Conservation (phyloP, 1,140 invertebrate species). For the Whitmania pigra region DNA sequence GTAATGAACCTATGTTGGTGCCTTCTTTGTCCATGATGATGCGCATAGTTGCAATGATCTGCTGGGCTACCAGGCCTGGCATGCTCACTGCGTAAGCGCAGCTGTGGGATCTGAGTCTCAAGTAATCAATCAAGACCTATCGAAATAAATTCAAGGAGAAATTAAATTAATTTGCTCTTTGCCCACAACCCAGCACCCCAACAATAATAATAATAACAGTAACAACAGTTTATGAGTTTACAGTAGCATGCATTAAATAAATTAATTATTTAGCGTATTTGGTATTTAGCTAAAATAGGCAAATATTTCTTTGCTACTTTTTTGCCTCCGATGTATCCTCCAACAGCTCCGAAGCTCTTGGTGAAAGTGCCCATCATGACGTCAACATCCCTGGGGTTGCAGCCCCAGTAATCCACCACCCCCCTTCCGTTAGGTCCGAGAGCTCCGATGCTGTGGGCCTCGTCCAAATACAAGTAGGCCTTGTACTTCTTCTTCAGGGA, state of each 20-base stretch:
- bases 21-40: slow-evolving; percentile 73
- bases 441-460: slow-evolving; percentile 85
- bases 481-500: slow-evolving; percentile 75
- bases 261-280: too few species aligned
- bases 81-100: slow-evolving; percentile 70
- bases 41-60: slow-evolving; percentile 62
- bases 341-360: slow-evolving; percentile 80
- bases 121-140: slow-evolving; percentile 57
- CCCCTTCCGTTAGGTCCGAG: slow-evolving; percentile 71
- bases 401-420: slow-evolving; percentile 64
- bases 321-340: slow-evolving; percentile 79
- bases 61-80: slow-evolving; percentile 70
- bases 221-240: too few species aligned
- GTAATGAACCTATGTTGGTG: slow-evolving; percentile 45
- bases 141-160: not conserved
- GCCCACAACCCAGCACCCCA: too few species aligned
- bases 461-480: slow-evolving; percentile 76
- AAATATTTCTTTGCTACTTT: slow-evolving; percentile 41
- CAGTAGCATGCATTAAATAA: too few species aligned
- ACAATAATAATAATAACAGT: too few species aligned
- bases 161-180: too few species aligned
- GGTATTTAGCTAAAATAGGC: too few species aligned
- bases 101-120: slow-evolving; percentile 67
- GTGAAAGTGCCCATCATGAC: slow-evolving; percentile 88
- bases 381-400: slow-evolving; percentile 71